phyloP scores from a whole-genome alignment of 1,140 invertebrate genomes.

The Bombus ignitus region DNA sequence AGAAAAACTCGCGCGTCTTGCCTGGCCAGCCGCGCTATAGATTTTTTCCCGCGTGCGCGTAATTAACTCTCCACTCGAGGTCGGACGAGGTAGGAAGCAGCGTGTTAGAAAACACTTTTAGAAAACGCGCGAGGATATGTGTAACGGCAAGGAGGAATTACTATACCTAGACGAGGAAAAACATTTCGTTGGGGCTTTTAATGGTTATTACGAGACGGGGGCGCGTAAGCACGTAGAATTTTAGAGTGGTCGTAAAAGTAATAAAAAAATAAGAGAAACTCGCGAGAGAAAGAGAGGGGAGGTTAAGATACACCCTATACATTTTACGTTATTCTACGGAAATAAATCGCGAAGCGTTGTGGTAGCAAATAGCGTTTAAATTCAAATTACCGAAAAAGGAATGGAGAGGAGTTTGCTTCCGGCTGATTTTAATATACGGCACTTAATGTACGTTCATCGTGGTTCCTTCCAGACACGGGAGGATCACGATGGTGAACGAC shows the following conservation, averaged over 20 bases:
- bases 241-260: background rate
- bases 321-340: background rate
- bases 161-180: background rate
- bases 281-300: background rate
- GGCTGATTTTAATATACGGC: background rate
- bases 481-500: constrained; percentile 6
- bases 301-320: background rate
- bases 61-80: constrained; percentile 37
- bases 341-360: background rate
- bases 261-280: background rate
- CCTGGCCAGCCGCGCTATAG: background rate
- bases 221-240: constrained; percentile 6
- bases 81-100: background rate
- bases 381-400: background rate
- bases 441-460: background rate
- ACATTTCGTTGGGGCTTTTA: constrained; percentile 10
- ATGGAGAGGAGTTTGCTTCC: background rate
- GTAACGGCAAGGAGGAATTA: background rate
- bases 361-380: background rate
- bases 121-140: background rate
- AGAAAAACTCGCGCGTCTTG: background rate
- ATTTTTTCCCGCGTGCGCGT: constrained; percentile 32
- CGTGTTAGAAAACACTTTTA: constrained; percentile 31
- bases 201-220: constrained; percentile 11
- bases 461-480: background rate